Evolutionary conservation across 2,113 vertebrate species (phyloP).

Genomic region (Budorcas taxicolor): DNA sequence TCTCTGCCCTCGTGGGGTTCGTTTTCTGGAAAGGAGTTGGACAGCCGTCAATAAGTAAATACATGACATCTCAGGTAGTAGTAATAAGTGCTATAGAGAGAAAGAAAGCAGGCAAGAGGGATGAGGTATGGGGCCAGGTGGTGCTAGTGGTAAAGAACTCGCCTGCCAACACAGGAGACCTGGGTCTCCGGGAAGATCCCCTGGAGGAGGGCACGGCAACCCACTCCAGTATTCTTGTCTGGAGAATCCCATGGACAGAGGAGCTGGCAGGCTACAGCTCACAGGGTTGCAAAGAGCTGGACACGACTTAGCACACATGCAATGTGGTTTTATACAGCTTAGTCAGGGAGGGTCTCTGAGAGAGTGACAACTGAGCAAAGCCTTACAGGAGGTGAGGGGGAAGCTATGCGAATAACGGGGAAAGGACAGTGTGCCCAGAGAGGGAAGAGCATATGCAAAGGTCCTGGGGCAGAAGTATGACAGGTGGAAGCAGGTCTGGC

Average conservation of each 20-base stretch:
- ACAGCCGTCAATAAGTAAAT: background rate
- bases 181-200: background rate
- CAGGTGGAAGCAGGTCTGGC: background rate
- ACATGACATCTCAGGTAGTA: background rate
- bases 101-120: background rate
- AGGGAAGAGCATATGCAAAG: background rate
- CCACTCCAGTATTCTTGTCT: background rate
- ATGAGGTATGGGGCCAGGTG: background rate
- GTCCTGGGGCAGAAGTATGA: background rate
- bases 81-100: background rate
- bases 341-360: background rate
- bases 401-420: background rate
- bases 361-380: background rate
- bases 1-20: background rate
- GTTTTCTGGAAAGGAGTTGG: background rate
- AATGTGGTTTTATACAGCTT: background rate
- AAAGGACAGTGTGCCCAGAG: background rate
- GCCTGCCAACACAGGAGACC: rapidly evolving
- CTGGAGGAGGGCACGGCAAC: background rate
- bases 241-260: background rate
- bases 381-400: background rate
- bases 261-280: background rate
- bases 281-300: background rate
- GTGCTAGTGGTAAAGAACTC: background rate
- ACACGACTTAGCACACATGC: background rate